Percentiles rank a stretch among this genome's conserved stretches.
phyloP scores from a whole-genome alignment of 2,113 vertebrate species.

The Conger conger region DNA sequence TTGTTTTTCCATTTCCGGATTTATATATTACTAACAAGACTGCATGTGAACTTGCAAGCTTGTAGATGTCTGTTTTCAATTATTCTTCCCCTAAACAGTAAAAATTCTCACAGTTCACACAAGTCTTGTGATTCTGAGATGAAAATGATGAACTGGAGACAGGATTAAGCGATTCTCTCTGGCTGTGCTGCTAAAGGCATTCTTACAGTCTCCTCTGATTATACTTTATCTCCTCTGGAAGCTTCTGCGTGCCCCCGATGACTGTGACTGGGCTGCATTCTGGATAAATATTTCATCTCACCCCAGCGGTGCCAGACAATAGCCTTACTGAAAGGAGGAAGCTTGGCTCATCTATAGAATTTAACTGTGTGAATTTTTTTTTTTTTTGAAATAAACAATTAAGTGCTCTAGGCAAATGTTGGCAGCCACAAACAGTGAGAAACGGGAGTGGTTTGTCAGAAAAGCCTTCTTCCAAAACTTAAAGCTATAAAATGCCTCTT shows the following conservation, averaged over 20 bases:
- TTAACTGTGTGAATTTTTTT: too few species aligned
- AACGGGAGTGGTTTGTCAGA: neutral
- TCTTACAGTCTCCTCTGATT: neutral
- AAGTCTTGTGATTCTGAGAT: neutral
- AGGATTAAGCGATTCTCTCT: neutral
- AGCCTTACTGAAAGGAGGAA: constrained; percentile 3
- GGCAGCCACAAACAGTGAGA: neutral
- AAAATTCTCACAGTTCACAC: neutral
- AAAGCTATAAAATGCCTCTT: neutral
- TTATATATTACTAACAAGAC: too few species aligned
- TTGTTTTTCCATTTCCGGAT: too few species aligned
- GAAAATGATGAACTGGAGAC: neutral
- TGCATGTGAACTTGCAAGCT: neutral
- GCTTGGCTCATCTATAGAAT: neutral
- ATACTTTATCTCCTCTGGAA: neutral
- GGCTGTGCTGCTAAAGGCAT: neutral
- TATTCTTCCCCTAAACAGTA: neutral
- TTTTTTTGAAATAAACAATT: neutral
- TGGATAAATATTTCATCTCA: neutral
- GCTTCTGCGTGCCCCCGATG: neutral
- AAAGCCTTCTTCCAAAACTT: neutral
- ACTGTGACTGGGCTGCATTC: neutral
- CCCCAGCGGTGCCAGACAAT: neutral
- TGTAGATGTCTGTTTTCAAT: neutral
- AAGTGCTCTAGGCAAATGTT: constrained; percentile 9